phyloP scores from a whole-genome alignment of 2,797 vertebrate genomes.

The Sebastes hubbsi region DNA sequence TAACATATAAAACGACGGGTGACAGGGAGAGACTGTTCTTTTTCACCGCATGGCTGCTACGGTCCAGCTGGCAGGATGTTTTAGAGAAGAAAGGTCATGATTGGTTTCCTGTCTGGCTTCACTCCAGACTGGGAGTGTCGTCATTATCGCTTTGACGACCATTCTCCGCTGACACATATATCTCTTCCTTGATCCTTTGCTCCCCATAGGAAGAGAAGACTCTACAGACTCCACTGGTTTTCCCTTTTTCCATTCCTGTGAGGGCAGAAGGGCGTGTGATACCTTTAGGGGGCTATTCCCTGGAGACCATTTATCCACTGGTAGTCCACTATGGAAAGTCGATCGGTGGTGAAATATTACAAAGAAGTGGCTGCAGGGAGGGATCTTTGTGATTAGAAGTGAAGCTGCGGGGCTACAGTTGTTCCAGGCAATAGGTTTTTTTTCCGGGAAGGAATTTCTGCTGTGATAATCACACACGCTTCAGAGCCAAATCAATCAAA shows the following conservation, averaged over 20 bases:
- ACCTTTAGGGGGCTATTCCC: conserved; percentile 26
- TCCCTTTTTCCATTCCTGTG: not conserved
- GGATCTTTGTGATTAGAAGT: conserved; percentile 8
- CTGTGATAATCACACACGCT: conserved; percentile 36
- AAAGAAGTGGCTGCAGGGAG: conserved; percentile 21
- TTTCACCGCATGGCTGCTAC: conserved; percentile 39
- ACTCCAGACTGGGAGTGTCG: conserved; percentile 53
- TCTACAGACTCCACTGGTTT: not conserved
- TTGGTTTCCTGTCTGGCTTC: conserved; percentile 64
- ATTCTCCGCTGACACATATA: conserved; percentile 35
- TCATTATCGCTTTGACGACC: conserved; percentile 57
- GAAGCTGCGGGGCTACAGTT: conserved; percentile 26
- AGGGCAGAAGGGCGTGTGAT: not conserved
- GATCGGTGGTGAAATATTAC: conserved; percentile 47
- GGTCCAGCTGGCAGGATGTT: conserved; percentile 57
- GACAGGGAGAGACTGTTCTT: conserved; percentile 36
- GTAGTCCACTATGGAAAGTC: conserved; percentile 39
- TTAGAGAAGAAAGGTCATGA: conserved; percentile 58
- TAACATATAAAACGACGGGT: conserved; percentile 45
- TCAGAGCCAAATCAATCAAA: conserved; percentile 44
- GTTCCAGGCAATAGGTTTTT: conserved; percentile 25
- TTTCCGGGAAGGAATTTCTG: conserved; percentile 41
- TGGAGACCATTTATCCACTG: conserved; percentile 50
- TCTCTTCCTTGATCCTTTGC: conserved; percentile 27
- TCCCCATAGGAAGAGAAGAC: not conserved